Conservation (phyloP, 1,140 invertebrate genomes). For the Pogonomyrmex barbatus region DNA sequence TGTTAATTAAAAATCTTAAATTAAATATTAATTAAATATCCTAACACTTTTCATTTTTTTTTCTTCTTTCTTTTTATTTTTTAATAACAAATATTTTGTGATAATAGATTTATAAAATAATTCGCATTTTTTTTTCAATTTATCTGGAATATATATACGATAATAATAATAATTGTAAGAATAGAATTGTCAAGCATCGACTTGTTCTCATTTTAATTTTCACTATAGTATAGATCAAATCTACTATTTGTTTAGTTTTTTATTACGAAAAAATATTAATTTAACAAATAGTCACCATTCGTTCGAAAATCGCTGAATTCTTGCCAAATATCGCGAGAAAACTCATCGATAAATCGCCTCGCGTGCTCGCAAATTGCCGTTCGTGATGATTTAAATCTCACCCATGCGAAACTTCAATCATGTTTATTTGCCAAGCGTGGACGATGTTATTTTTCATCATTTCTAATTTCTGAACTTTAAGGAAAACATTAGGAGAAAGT, state of each 20-base stretch:
- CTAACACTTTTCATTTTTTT: neutral
- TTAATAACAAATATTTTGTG: neutral
- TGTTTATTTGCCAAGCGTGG: constrained; percentile 32
- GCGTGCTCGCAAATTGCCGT: constrained; percentile 32
- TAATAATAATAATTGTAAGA: constrained; percentile 5
- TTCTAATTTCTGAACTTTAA: neutral
- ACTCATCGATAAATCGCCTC: constrained; percentile 48
- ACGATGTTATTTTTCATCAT: constrained; percentile 20
- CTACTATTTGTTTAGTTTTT: constrained; percentile 32
- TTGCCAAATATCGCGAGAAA: constrained; percentile 39
- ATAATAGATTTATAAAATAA: neutral
- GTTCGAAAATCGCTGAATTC: neutral
- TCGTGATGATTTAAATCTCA: constrained; percentile 53
- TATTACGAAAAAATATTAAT: neutral
- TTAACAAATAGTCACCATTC: neutral
- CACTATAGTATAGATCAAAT: neutral
- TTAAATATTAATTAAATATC: neutral
- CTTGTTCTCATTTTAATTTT: neutral
- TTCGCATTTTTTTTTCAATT: neutral
- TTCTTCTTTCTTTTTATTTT: neutral
- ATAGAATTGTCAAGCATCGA: neutral
- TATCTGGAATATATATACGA: neutral
- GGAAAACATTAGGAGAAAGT: neutral
- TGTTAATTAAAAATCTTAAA: neutral
- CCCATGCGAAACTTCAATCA: neutral